These are phyloP conservation scores for Noctua janthina DNA, from an alignment of 2,888 invertebrate species.

Conservation along the genomic window DNA sequence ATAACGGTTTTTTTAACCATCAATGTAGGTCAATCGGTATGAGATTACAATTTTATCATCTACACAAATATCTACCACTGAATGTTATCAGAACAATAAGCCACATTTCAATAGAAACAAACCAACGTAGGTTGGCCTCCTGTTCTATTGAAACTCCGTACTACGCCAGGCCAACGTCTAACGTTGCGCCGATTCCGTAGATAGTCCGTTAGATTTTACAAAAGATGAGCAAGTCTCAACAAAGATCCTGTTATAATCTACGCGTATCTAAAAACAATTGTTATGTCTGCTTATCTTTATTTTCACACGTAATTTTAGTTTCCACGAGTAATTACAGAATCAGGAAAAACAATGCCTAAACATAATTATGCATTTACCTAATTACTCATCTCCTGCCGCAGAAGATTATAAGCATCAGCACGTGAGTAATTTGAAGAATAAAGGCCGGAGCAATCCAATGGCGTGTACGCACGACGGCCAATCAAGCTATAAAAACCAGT, in stretches of 20 bases:
- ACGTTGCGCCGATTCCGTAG: no score
- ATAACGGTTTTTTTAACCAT: not conserved
- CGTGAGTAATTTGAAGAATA: constrained; percentile 8
- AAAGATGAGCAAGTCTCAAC: not conserved
- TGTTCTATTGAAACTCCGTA: not conserved
- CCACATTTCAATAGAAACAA: not conserved
- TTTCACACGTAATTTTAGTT: constrained; percentile 29
- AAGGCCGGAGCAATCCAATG: not conserved
- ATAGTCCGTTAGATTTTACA: not conserved
- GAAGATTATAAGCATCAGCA: constrained; percentile 15
- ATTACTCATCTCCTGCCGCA: constrained; percentile 36
- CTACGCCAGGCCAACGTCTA: not conserved
- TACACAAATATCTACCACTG: not conserved
- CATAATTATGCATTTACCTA: constrained; percentile 42
- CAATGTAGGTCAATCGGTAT: not conserved
- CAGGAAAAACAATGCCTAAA: constrained; percentile 46
- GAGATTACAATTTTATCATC: not conserved
- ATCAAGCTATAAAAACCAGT: no score
- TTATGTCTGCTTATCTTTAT: constrained; percentile 7
- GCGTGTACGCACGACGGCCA: not conserved
- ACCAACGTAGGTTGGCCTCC: not conserved
- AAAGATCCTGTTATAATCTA: constrained; percentile 4
- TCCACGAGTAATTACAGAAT: constrained; percentile 26
- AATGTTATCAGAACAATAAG: not conserved
- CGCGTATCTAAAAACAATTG: constrained; percentile 7